These are phyloP conservation scores for Phyllopteryx taeniolatus DNA, from an alignment of 2,113 vertebrate species.

Conservation along the genomic window DNA sequence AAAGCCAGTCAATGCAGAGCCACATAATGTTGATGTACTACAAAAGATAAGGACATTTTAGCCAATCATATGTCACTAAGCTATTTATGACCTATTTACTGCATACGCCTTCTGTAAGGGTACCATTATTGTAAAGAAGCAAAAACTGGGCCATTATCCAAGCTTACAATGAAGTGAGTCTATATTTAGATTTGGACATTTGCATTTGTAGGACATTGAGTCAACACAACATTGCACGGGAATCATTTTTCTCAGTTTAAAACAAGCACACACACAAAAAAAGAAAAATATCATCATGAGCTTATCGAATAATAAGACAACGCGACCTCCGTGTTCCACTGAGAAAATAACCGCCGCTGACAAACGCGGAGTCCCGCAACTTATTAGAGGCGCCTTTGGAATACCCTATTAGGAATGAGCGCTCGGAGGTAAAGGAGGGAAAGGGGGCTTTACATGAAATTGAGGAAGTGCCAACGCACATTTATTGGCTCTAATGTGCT, in stretches of 20 bases:
- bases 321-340: slow-evolving; percentile 4
- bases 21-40: not conserved
- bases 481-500: slow-evolving; percentile 83
- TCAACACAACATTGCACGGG: not conserved
- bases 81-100: no score
- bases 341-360: slow-evolving; percentile 11
- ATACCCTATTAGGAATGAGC: slow-evolving; percentile 80
- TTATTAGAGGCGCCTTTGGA: slow-evolving; percentile 73
- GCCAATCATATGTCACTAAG: no score
- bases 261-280: not conserved
- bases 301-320: slow-evolving; percentile 1
- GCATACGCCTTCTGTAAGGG: no score
- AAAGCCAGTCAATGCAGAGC: slow-evolving; percentile 9
- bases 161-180: not conserved
- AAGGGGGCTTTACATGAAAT: slow-evolving; percentile 82
- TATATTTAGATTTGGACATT: not conserved
- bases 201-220: not conserved
- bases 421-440: slow-evolving; percentile 60
- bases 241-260: not conserved
- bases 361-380: slow-evolving; percentile 66
- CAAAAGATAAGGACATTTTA: not conserved
- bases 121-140: not conserved
- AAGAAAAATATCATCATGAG: not conserved
- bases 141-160: not conserved
- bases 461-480: slow-evolving; percentile 84